These are phyloP conservation scores for Lysandra bellargus DNA, from an alignment of 2,888 invertebrate genomes.

Conservation along the genomic window DNA sequence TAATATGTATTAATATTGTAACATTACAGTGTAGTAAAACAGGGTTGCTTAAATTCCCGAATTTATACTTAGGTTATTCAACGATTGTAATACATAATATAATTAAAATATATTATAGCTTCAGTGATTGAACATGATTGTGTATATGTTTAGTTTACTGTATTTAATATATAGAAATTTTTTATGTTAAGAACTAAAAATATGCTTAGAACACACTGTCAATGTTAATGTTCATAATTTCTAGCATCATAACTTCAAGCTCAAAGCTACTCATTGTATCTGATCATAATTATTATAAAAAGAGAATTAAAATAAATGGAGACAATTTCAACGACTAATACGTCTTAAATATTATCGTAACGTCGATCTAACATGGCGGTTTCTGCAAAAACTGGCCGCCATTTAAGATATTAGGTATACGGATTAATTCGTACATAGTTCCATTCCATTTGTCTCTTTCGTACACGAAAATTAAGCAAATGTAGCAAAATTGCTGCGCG, in stretches of 20 bases:
- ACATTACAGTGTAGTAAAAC: conserved; percentile 2
- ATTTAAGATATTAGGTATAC: background rate
- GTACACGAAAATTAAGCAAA: too few species aligned
- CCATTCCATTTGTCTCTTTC: too few species aligned
- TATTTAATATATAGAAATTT: background rate
- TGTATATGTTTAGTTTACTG: background rate
- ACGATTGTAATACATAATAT: background rate
- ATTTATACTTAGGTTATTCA: background rate
- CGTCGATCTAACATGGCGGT: background rate
- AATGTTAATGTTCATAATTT: background rate
- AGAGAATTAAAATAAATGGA: background rate
- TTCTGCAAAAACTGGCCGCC: background rate
- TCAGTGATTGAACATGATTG: background rate
- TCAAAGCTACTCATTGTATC: background rate
- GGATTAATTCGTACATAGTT: too few species aligned
- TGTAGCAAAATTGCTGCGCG: background rate
- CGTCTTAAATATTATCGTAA: background rate
- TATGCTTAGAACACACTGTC: background rate
- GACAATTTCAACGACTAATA: background rate
- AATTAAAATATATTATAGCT: background rate
- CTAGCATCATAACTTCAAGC: background rate
- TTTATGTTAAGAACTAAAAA: background rate
- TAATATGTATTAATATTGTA: background rate
- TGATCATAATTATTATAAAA: too few species aligned
- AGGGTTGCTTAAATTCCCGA: conserved; percentile 5